Base-by-base conservation (phyloP, 2,113 vertebrate genomes). In the Podarcis muralis region DNA sequence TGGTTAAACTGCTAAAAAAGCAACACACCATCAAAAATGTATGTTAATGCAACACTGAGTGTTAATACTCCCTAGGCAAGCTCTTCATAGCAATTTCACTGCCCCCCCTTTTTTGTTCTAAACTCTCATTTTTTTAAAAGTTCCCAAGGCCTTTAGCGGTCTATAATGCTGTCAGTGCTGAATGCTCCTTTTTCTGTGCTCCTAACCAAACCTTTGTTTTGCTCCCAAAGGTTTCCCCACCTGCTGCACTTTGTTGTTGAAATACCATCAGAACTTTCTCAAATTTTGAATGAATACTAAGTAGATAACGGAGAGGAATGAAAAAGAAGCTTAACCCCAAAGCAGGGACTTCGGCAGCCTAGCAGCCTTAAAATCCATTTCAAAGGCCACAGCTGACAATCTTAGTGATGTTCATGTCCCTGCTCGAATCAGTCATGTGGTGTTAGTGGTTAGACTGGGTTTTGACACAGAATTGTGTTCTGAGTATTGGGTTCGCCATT, bases 221-320 rank as follows among this genome's bases (percentile, higher is more conserved):
- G 75, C 6, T 93, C 71, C 84, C 6, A 81, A 25, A 57, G 25
- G 16, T 82, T 91, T 87, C 25, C 82, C 84, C 75, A 80, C 32
- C 9, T 83, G 43, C 66, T 80, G 6, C 27, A 30, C 77, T 85
- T 76, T 0, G 5, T 84, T 79, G 86, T 69, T 88, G 40, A 66
- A 93, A 84, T 82, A 87, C 12, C 69, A 6, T 1, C 62, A 93
- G 74, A 87, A 81, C 76, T 83, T 18, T 40, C n/a, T 25, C 87
- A 62, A 59, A 80, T 88, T 85, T 84, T 81, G 57, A 87, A 22
- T 15, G 11, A 53, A 82, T 48, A 66, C 6, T 88, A 75, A 92
- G 8, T 22, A 91, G 32, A 25, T 68, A 53, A 79, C 43, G 65
- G 22, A 86, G 79, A 5, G 0, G 78, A 62, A 85, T 81, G 35